These are phyloP conservation scores for Sebastiscus albofasciatus DNA, from an alignment of 2,797 vertebrate genomes.

Conservation along the genomic window DNA sequence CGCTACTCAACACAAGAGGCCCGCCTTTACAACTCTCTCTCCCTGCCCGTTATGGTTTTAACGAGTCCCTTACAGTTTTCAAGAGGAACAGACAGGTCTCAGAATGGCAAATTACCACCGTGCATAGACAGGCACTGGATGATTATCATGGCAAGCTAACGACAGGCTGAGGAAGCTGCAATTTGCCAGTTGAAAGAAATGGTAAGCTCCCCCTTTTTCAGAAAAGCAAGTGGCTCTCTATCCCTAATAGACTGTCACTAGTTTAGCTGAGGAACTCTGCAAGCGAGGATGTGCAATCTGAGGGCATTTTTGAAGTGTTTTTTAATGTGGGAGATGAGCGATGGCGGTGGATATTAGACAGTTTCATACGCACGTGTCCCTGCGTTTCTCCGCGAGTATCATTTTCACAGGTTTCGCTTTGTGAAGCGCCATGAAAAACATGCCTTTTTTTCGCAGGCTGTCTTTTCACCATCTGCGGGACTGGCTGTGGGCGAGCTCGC, in stretches of 20 bases:
- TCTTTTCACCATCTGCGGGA: slow-evolving; percentile 61
- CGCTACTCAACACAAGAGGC: slow-evolving; percentile 68
- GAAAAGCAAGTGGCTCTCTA: slow-evolving; percentile 68
- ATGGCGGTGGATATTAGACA: slow-evolving; percentile 19
- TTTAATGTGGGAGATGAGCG: slow-evolving; percentile 54
- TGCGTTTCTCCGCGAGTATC: slow-evolving; percentile 14
- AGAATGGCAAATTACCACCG: slow-evolving; percentile 80
- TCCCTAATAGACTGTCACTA: slow-evolving; percentile 69
- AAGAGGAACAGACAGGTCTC: slow-evolving; percentile 76
- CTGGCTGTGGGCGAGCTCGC: slow-evolving; percentile 65
- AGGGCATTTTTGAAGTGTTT: slow-evolving; percentile 62
- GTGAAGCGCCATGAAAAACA: slow-evolving; percentile 52
- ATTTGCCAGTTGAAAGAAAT: slow-evolving; percentile 80
- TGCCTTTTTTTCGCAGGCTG: slow-evolving; percentile 64
- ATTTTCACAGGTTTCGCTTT: slow-evolving; percentile 64
- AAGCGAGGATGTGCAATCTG: slow-evolving; percentile 48
- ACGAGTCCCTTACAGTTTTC: slow-evolving; percentile 74
- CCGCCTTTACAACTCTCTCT: slow-evolving; percentile 62
- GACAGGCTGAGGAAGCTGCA: slow-evolving; percentile 78
- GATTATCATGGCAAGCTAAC: slow-evolving; percentile 79
- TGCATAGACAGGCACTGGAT: slow-evolving; percentile 66
- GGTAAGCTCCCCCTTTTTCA: slow-evolving; percentile 35
- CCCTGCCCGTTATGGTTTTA: slow-evolving; percentile 73
- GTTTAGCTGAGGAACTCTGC: slow-evolving; percentile 55
- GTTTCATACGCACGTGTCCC: slow-evolving; percentile 28